A percentile compares a stretch with the other conserved stretches of the same genome.
Evolutionary conservation across 2,797 vertebrate species (phyloP).

Genomic region (Lagocephalus sceleratus): DNA sequence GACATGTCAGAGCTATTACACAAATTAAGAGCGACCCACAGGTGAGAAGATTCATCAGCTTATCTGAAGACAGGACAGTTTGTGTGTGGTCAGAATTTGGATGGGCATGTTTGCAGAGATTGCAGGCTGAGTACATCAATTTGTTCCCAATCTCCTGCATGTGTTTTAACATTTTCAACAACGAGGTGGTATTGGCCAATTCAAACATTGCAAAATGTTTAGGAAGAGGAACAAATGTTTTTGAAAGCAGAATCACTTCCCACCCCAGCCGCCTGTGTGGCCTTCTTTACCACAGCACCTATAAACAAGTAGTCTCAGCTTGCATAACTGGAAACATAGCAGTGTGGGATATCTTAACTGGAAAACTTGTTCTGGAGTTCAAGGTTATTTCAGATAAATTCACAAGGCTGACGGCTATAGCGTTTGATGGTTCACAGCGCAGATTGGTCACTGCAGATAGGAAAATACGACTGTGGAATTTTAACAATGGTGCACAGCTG

Average conservation of each 20-base stretch:
- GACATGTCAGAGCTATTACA: slow-evolving; percentile 1
- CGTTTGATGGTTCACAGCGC: slow-evolving; percentile 4
- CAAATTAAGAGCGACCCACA: background rate
- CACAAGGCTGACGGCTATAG: background rate
- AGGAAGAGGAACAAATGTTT: slow-evolving; percentile 31
- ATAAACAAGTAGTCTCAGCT: slow-evolving; percentile 21
- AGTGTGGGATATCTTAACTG: slow-evolving; percentile 20
- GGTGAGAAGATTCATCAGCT: background rate
- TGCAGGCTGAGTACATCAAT: background rate
- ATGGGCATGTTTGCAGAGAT: slow-evolving; percentile 8
- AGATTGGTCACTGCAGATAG: slow-evolving; percentile 20
- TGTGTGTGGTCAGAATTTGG: slow-evolving; percentile 1
- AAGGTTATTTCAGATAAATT: background rate
- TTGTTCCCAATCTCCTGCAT: background rate
- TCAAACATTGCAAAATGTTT: slow-evolving; percentile 6
- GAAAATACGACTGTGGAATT: slow-evolving; percentile 27
- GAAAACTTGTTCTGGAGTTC: slow-evolving; percentile 8
- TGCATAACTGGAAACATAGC: slow-evolving; percentile 6
- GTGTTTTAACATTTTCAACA: slow-evolving; percentile 20
- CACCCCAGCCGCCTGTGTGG: slow-evolving; percentile 11
- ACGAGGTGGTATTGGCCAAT: slow-evolving; percentile 22
- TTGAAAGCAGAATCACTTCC: background rate
- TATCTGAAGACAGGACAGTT: slow-evolving; percentile 12
- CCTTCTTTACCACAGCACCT: slow-evolving; percentile 12
- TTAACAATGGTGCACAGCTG: slow-evolving; percentile 9